These are phyloP conservation scores for Corythaixoides concolor DNA, from an alignment of 2,113 vertebrate genomes.

Conservation along the genomic window DNA sequence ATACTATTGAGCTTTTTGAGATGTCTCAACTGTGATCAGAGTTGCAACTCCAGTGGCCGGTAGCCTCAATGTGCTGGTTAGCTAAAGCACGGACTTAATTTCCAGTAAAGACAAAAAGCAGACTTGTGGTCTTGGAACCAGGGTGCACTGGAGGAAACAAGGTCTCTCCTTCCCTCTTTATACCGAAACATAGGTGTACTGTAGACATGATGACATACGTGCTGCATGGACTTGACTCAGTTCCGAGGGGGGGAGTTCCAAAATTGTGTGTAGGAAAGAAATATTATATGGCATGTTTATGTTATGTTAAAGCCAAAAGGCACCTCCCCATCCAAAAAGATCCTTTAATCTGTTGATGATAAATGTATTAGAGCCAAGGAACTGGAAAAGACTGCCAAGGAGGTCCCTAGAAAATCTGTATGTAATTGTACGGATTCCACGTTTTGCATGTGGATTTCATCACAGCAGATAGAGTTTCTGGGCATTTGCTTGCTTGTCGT, in stretches of 20 bases:
- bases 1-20: neutral
- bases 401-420: neutral
- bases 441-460: neutral
- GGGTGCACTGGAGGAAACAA: neutral
- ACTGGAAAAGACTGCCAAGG: neutral
- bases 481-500: neutral
- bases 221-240: accelerated
- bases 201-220: neutral
- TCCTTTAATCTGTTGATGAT: neutral
- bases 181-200: accelerated
- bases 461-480: neutral
- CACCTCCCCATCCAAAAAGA: neutral
- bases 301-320: neutral
- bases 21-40: neutral
- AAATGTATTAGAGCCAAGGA: neutral
- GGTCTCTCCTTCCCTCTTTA: neutral
- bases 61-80: neutral
- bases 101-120: neutral
- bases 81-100: neutral
- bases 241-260: neutral
- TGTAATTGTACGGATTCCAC: neutral
- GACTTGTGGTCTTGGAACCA: neutral
- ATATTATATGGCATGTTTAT: neutral
- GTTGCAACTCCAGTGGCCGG: neutral
- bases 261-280: neutral